These are phyloP conservation scores for Cuniculus paca DNA, from an alignment of 2,797 vertebrate genomes.

Conservation along the genomic window DNA sequence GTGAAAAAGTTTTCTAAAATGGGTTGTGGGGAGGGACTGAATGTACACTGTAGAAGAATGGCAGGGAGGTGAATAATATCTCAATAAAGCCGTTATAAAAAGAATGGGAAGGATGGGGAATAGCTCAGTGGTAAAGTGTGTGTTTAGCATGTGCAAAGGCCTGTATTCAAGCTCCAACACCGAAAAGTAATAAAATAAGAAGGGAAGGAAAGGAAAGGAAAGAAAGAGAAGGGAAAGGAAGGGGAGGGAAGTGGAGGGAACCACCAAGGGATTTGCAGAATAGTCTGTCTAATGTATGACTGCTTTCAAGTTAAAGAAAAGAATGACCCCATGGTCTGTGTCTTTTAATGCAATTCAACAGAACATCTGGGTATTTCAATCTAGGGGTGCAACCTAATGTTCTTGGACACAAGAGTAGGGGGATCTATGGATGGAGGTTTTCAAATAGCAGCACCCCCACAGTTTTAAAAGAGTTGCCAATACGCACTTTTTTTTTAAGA, in stretches of 20 bases:
- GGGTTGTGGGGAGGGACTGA: neutral
- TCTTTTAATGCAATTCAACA: neutral
- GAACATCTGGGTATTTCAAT: neutral
- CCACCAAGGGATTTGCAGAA: neutral
- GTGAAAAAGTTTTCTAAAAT: neutral
- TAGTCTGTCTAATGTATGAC: neutral
- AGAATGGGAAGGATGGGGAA: neutral
- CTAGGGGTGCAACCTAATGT: neutral
- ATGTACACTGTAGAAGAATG: neutral
- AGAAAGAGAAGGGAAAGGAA: neutral
- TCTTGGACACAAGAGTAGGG: neutral
- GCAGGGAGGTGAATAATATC: neutral
- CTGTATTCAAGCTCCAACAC: neutral
- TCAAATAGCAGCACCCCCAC: neutral
- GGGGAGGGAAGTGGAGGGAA: neutral
- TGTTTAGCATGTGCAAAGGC: neutral
- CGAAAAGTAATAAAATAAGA: neutral
- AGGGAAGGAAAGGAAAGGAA: neutral
- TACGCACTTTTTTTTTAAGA: neutral
- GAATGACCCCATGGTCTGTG: neutral
- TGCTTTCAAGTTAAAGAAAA: neutral
- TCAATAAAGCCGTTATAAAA: neutral
- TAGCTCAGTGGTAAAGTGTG: too few relatives aligned
- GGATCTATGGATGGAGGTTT: neutral
- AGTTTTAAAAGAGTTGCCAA: neutral